These are phyloP conservation scores for Cetoscarus ocellatus DNA, from an alignment of 2,797 vertebrate species.

Conservation along the genomic window DNA sequence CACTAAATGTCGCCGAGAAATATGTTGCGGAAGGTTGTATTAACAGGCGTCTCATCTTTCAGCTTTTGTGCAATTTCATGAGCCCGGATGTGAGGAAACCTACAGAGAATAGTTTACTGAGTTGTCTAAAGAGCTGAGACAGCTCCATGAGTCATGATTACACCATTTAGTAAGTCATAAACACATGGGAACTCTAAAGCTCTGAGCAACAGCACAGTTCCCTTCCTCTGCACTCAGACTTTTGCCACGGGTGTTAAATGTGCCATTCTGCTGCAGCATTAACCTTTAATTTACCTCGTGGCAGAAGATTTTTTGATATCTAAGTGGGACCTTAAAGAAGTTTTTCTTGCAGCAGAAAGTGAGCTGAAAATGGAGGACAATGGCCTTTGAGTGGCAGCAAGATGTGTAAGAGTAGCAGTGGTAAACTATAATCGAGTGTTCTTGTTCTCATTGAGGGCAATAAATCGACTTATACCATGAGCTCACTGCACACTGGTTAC, in stretches of 20 bases:
- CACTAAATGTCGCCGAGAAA: slow-evolving; percentile 53
- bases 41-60: slow-evolving; percentile 52
- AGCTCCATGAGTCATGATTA: slow-evolving; percentile 37
- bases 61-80: slow-evolving; percentile 41
- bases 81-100: slow-evolving; percentile 18
- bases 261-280: slow-evolving; percentile 4
- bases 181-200: slow-evolving; percentile 15
- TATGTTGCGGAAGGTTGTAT: slow-evolving; percentile 57
- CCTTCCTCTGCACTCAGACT: not conserved
- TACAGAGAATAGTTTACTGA: slow-evolving; percentile 16
- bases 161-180: slow-evolving; percentile 31
- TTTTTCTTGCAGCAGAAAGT: not conserved
- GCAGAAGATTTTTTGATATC: not conserved
- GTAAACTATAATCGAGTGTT: not conserved
- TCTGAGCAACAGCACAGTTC: not conserved
- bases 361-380: not conserved
- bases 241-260: not conserved
- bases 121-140: slow-evolving; percentile 7
- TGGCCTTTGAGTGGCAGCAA: not conserved
- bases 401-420: not conserved
- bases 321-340: not conserved
- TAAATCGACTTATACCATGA: not conserved
- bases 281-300: not conserved
- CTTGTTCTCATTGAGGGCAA: not conserved
- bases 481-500: not conserved